Evolutionary conservation across 2,113 vertebrate species (phyloP).

Genomic region (Panthera leo): DNA sequence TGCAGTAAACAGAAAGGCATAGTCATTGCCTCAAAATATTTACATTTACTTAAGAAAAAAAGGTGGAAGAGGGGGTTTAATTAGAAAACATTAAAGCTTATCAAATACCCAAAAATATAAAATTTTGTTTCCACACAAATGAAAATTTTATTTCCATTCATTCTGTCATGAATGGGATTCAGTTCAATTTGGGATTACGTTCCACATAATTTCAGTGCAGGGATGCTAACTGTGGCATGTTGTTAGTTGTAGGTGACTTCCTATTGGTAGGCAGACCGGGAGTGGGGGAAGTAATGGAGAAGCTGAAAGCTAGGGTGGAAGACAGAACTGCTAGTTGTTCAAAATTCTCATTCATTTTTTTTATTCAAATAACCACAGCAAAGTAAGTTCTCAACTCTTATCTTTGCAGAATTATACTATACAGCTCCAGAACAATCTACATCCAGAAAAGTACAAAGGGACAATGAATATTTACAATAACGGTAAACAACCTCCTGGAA

Average conservation of each 20-base stretch:
- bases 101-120: not conserved
- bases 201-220: not conserved
- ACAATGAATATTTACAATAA: not conserved
- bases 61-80: not conserved
- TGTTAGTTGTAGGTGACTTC: not conserved
- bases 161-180: not conserved
- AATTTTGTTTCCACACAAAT: not conserved
- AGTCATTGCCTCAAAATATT: not conserved
- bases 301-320: not conserved
- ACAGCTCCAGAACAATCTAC: not conserved
- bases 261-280: not conserved
- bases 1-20: not conserved
- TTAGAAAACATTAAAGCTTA: slow-evolving; percentile 33
- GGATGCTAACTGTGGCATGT: not conserved
- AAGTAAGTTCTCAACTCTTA: not conserved
- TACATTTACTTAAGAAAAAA: not conserved
- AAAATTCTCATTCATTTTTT: not conserved
- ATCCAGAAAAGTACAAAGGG: not conserved
- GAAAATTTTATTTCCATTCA: not conserved
- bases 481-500: not conserved
- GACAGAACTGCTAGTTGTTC: not conserved
- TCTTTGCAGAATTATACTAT: not conserved
- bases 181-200: not conserved
- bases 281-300: not conserved
- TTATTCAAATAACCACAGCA: not conserved